phyloP scores from a whole-genome alignment of 1,140 invertebrate genomes.

The Wasmannia auropunctata region DNA sequence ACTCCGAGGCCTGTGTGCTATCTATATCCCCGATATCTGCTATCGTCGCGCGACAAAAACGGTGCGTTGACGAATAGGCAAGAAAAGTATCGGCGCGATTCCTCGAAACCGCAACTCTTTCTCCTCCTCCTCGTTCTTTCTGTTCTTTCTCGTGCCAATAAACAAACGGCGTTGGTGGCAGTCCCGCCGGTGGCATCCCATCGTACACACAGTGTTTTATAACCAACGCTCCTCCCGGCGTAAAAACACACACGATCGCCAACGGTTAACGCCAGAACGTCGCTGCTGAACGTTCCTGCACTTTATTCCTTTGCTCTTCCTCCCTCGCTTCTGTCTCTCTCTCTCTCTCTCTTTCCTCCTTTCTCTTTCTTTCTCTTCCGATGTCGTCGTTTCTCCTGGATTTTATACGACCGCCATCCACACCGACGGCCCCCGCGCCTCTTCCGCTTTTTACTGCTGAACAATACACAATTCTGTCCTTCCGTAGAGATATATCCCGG shows the following conservation, averaged over 20 bases:
- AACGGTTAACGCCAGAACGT: constrained; percentile 65
- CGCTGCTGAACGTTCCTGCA: constrained; percentile 58
- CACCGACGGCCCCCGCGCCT: constrained; percentile 18
- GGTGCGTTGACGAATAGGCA: constrained; percentile 8
- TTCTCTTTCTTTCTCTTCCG: constrained; percentile 22
- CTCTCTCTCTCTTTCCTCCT: constrained; percentile 24
- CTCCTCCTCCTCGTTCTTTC: not conserved
- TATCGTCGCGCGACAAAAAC: not conserved
- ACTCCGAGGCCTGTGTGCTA: not conserved
- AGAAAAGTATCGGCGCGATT: constrained; percentile 33
- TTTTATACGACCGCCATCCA: constrained; percentile 66
- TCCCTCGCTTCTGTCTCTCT: not conserved
- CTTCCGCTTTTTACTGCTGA: constrained; percentile 53
- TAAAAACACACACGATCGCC: constrained; percentile 68
- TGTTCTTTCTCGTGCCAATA: constrained; percentile 28
- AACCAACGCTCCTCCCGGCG: constrained; percentile 33
- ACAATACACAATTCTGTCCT: constrained; percentile 59
- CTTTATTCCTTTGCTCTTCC: constrained; percentile 63
- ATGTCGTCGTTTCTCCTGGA: constrained; percentile 38
- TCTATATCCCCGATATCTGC: not conserved
- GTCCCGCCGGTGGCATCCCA: constrained; percentile 36
- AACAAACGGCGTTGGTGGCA: constrained; percentile 44
- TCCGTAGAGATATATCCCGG: not conserved
- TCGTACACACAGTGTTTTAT: constrained; percentile 63
- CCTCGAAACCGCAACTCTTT: constrained; percentile 9